These are phyloP conservation scores for Uromys caudimaculatus DNA, from an alignment of 2,797 vertebrate species.

Conservation along the genomic window DNA sequence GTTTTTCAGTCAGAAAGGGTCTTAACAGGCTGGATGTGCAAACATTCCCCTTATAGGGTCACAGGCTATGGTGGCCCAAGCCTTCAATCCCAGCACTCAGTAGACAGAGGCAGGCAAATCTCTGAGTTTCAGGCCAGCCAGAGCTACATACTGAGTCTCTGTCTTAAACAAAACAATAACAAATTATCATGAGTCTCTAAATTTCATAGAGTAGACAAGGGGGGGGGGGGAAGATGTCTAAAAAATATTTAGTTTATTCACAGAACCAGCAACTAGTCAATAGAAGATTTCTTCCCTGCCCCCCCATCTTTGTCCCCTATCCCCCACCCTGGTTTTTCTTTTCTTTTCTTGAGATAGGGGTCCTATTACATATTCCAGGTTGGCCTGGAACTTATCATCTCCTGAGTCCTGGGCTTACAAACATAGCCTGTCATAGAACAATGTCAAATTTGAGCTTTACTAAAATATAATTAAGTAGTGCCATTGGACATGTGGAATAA, in stretches of 20 bases:
- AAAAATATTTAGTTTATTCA: slow-evolving; percentile 45
- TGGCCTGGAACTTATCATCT: neutral
- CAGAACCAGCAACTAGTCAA: neutral
- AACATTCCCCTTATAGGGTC: neutral
- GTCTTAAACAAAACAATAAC: neutral
- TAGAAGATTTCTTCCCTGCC: neutral
- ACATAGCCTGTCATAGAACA: neutral
- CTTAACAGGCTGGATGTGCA: slow-evolving; percentile 4
- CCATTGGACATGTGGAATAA: neutral
- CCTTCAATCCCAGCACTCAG: neutral
- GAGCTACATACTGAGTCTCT: neutral
- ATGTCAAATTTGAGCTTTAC: slow-evolving; percentile 1
- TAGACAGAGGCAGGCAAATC: neutral
- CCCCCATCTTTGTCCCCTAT: neutral
- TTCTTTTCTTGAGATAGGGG: neutral
- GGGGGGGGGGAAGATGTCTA: neutral
- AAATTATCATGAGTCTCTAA: neutral
- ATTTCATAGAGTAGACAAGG: slow-evolving; percentile 38
- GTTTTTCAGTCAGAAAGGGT: neutral
- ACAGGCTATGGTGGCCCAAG: neutral
- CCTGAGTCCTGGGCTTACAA: neutral
- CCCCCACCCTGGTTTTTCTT: neutral
- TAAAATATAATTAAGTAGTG: neutral
- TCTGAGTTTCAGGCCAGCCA: neutral
- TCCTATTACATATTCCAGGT: neutral